phyloP scores from a whole-genome alignment of 2,797 vertebrate species.

The Tadarida brasiliensis region DNA sequence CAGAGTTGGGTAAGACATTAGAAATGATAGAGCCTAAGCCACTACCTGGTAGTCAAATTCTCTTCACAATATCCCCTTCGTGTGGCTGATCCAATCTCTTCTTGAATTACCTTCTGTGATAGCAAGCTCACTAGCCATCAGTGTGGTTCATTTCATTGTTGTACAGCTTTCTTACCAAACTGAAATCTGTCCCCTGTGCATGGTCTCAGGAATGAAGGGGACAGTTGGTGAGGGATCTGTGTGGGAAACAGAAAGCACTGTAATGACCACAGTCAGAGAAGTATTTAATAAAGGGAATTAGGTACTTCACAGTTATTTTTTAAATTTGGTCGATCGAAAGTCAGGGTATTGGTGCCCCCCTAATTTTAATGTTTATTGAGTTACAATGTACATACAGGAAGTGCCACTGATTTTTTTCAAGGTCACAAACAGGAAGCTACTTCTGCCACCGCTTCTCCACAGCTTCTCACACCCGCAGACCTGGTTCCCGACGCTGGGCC shows the following conservation, averaged over 20 bases:
- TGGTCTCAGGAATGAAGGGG: neutral
- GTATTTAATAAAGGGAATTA: neutral
- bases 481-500: no score
- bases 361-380: neutral
- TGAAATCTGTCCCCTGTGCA: neutral
- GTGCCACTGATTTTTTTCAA: neutral
- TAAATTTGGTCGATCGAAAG: neutral
- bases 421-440: neutral
- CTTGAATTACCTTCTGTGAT: neutral
- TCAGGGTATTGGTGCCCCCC: neutral
- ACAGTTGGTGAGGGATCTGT: neutral
- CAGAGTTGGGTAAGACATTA: neutral
- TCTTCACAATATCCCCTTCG: accelerated
- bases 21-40: neutral
- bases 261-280: neutral
- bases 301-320: neutral
- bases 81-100: neutral
- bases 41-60: neutral
- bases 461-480: neutral
- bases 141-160: neutral
- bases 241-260: neutral
- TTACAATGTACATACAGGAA: neutral
- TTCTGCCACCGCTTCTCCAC: neutral
- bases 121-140: no score
- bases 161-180: neutral